Evolutionary conservation across 2,797 vertebrate genomes (phyloP), one percentile per base, ranked within the genome.

Genomic region (Triplophysa bombifrons): DNA sequence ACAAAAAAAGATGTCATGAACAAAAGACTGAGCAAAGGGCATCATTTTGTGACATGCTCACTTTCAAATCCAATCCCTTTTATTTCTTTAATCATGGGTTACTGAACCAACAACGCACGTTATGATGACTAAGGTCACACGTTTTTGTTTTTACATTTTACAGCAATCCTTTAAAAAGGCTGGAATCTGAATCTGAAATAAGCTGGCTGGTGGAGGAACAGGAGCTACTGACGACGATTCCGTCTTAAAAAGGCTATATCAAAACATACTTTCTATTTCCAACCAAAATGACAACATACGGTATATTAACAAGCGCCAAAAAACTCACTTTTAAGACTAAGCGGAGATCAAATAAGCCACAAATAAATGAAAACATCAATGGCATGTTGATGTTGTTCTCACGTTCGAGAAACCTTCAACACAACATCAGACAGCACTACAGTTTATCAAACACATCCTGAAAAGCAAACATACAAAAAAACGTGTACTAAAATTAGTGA

Each of bases 341-440:
- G 27, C 30, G 53, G 16, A 34, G 55, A 3, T 10, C 27, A 55
- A 34, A 50, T 66, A 72, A 41, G 64, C 46, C 44, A 72, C 27
- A 53, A 56, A 63, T 3, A 41, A 48, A 63, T 27, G 4, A 53
- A 27, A 64, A 48, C 46, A 63, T 2, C 76, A 34, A 71, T 46
- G 76, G 22, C 48, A 78, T 72, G 68, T 78, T 71, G 46, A 10
- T 70, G 27, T 44, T 51, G 65, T 53, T 70, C 41, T 70, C 25
- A 34, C 41, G 20, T 70, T 61, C 25, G 25, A 9, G 30, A 38
- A n/a, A 19, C 22, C 16, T 34, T 65, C 30, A 27, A 30, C 48
- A 53, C 48, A 79, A 20, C 22, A 65, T 16, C 12, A 30, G 69
- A 72, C 68, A 72, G 69, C 58, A 55, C 16, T 64, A 44, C 3